Base-by-base conservation (phyloP, 2,888 invertebrate species). In the Adelognathus sp. region DNA sequence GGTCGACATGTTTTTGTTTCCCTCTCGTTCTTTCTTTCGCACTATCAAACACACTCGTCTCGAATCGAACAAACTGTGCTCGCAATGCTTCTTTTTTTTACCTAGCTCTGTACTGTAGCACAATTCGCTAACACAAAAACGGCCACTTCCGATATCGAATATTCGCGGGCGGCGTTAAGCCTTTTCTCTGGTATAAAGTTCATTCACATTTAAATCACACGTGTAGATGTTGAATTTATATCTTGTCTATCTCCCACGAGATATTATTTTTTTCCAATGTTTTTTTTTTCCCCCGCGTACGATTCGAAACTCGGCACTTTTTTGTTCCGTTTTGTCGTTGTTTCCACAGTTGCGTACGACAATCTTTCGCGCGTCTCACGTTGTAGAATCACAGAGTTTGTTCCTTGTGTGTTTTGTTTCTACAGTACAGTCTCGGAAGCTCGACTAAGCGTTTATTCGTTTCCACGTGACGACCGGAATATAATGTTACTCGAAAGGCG, bases 1-100 rank as follows among this genome's bases (percentile, higher is more conserved):
- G 87, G 96, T 95, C 92, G 95, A 95, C 96, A 95, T 96, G 91
- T 92, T 94, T 66, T 27, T 33, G 31, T 33, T 36, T 33, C n/a
- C 27, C n/a, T 24, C 21, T 27, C 67, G 61, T 46, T 41, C n/a
- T 21, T 18, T 16, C 18, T 60, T 52, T 46, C 71, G 70, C 81
- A 76, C 81, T 73, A 73, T 69, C 41, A 67, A 73, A 79, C 69
- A 66, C 70, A n/a, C n/a, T n/a, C n/a, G n/a, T n/a, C n/a, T n/a
- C n/a, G n/a, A 61, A 31, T 58, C 75, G 64, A 76, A 46, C 46
- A 14, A 39, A 39, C 39, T 39, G 14, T 14, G n/a, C 5, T 14
- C 14, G 14, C n/a, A 39, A 39, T 14, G 39, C 14, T 39, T 14
- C 14, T 46, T 46, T 9, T 44, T 14, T 36, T 36, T 36, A 36